Percentiles rank a stretch among this genome's conserved stretches.
These are phyloP conservation scores for Leucosticte australis DNA, from an alignment of 2,113 vertebrate species.

Conservation along the genomic window DNA sequence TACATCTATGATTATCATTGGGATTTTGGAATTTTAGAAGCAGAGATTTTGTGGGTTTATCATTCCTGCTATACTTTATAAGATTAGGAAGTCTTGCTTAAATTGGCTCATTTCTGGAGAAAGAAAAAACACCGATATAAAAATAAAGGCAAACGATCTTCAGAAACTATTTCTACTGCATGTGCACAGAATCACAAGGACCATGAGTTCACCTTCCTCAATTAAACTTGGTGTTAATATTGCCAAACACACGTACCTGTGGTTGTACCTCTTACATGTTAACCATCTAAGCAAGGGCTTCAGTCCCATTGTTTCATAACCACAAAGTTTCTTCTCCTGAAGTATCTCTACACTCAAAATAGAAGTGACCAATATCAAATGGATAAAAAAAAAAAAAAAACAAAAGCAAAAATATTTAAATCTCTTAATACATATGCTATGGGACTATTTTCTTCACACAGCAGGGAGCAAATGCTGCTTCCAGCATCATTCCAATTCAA, in stretches of 20 bases:
- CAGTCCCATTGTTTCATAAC: background rate
- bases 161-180: background rate
- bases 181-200: background rate
- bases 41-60: background rate
- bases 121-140: background rate
- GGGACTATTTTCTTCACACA: background rate
- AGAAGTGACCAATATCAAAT: background rate
- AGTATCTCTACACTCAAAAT: background rate
- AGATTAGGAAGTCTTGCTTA: background rate
- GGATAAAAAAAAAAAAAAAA: background rate
- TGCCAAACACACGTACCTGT: background rate
- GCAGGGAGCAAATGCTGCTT: background rate
- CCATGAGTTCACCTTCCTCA: background rate
- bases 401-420: background rate
- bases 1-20: fast-evolving
- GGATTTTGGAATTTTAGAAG: background rate
- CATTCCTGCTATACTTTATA: background rate
- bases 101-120: background rate
- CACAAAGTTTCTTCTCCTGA: background rate
- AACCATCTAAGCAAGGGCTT: background rate
- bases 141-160: background rate
- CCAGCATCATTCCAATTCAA: background rate
- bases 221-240: background rate
- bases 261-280: fast-evolving
- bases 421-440: background rate